Base-by-base conservation (phyloP, 2,888 invertebrate species). In the Pollenia labialis region DNA sequence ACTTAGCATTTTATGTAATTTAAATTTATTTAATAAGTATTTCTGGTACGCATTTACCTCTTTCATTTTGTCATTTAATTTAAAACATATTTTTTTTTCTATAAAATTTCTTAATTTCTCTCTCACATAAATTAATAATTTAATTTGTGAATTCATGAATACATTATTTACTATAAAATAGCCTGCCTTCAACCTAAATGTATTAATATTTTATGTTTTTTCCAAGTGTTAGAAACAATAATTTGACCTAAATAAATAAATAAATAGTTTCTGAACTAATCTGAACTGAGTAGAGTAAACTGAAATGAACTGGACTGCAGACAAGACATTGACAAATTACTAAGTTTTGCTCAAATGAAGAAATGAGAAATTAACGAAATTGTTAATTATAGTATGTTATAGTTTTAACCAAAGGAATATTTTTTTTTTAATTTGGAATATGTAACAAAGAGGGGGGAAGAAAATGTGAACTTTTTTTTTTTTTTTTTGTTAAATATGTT, bases 231-330 rank as follows among this genome's bases (percentile, higher is more conserved):
- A 42, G 71, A 81, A 81, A 81, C 48, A 66, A 81, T 72, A 81
- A 82, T 81, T 88, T 81, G 84, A 66, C 71, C 60, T 74, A 81
- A 72, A 81, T 72, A 81, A 81, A 81, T 72, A 80, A 75, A 60
- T 76, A 76, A 52, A 64, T 76, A 42, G 16, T 52, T n/a, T 52
- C 32, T 58, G 14, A 58, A 58, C 32, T 58, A 12, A 58, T 23
- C 58, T 76, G 52, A 64, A 52, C 74, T 74, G 11, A 48, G 32
- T 32, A 32, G 32, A 32, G 32, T 32, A 6, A 32, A 74, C 7
- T 74, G 48, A 40, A 50, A 12, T 40, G 60, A 8, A 44, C 62
- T 46, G 18, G 9, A 75, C 42, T 50, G 42, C 11, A 75, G 62
- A 54, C 52, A 76, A 52, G 75, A 76, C 75, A 76, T 62, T 76